Evolutionary conservation across 2,113 vertebrate genomes (phyloP).

Genomic region (Microtus oregoni): DNA sequence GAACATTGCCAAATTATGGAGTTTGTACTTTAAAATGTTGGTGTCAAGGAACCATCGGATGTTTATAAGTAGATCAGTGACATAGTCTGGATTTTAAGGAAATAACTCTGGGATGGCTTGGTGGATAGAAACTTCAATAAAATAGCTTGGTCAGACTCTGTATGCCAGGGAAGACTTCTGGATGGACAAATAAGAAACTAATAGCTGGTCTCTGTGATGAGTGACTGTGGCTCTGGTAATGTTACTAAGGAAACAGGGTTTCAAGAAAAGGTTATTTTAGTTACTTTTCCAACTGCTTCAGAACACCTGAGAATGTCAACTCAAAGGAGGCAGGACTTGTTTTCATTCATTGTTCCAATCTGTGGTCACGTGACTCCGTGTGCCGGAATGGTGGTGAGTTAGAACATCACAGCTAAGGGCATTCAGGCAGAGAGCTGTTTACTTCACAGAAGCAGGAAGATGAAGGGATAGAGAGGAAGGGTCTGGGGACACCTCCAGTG

Average conservation of each 20-base stretch:
- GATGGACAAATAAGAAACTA: not conserved
- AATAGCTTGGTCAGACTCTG: not conserved
- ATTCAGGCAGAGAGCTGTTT: not conserved
- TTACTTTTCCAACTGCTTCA: not conserved
- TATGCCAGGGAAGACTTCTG: not conserved
- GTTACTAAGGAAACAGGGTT: not conserved
- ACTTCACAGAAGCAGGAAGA: too few species aligned
- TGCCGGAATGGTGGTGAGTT: not conserved
- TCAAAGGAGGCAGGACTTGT: not conserved
- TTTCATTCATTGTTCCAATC: too few species aligned
- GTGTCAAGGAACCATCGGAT: not conserved
- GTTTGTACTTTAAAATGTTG: not conserved
- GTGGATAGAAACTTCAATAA: not conserved
- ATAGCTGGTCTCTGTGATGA: not conserved
- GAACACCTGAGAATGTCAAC: not conserved
- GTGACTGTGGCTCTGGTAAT: not conserved
- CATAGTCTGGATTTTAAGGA: not conserved
- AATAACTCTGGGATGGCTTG: not conserved
- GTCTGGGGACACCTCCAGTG: not conserved
- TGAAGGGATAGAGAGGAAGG: not conserved
- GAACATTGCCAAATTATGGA: not conserved
- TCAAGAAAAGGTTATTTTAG: not conserved
- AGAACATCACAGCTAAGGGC: not conserved
- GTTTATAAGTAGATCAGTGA: not conserved
- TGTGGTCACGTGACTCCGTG: not conserved